phyloP scores from a whole-genome alignment of 2,113 vertebrate species.

The Sminthopsis crassicaudata region DNA sequence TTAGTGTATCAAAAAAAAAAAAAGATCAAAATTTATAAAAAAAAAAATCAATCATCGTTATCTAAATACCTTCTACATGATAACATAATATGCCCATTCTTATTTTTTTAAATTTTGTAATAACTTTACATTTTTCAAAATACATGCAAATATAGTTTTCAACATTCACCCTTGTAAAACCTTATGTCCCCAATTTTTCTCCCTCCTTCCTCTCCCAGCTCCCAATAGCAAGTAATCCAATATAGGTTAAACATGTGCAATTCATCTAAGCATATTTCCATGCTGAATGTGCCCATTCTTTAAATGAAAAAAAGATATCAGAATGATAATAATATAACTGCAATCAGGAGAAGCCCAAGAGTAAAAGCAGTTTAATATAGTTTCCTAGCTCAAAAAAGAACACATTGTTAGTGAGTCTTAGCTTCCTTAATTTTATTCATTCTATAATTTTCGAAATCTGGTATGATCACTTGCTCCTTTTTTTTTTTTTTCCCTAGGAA shows the following conservation, averaged over 20 bases:
- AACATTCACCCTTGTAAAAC: no score
- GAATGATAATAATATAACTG: slow-evolving; percentile 48
- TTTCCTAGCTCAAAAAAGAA: slow-evolving; percentile 16
- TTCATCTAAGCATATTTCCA: neutral
- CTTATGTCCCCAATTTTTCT: no score
- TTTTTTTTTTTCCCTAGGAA: neutral
- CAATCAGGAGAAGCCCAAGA: slow-evolving; percentile 25
- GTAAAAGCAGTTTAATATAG: slow-evolving; percentile 52
- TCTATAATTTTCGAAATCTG: slow-evolving; percentile 48
- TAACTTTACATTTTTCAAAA: no score
- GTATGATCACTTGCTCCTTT: slow-evolving; percentile 6
- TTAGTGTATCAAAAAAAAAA: neutral
- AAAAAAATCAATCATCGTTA: slow-evolving; percentile 35
- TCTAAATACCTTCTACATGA: slow-evolving; percentile 22
- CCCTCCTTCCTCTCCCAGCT: no score
- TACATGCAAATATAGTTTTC: no score
- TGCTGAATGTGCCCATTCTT: slow-evolving; percentile 44
- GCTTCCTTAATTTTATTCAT: slow-evolving; percentile 61
- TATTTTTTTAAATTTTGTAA: neutral
- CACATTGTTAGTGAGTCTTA: slow-evolving; percentile 44
- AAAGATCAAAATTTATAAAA: neutral
- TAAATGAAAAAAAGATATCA: slow-evolving; percentile 64
- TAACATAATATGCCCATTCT: slow-evolving; percentile 32
- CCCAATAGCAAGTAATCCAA: no score
- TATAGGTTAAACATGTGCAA: no score